Percentiles rank a stretch among this genome's conserved stretches.
phyloP scores from a whole-genome alignment of 2,797 vertebrate genomes.

The Tauraco hartlaubi region DNA sequence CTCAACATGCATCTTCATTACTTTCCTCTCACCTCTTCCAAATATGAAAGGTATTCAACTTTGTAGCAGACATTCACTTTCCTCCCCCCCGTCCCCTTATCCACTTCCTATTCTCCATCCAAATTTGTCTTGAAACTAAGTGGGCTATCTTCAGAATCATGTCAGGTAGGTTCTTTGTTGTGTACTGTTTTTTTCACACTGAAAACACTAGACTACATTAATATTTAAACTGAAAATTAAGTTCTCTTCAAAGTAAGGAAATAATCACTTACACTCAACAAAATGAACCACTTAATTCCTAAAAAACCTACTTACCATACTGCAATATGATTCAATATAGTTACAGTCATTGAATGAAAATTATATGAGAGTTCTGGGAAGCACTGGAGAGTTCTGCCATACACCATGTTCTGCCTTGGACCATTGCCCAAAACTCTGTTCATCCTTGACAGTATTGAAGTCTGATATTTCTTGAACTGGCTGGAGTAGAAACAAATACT shows the following conservation, averaged over 20 bases:
- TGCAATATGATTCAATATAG: not conserved
- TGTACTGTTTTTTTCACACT: not conserved
- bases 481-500: not conserved
- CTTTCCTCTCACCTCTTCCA: not conserved
- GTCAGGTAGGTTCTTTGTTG: not conserved
- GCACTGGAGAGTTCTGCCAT: not conserved
- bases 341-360: not conserved
- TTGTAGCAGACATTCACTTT: not conserved
- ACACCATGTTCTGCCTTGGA: not conserved
- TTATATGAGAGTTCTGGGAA: not conserved
- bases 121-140: not conserved
- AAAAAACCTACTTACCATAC: not conserved
- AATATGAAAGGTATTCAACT: not conserved
- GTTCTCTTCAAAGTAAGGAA: not conserved
- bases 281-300: not conserved
- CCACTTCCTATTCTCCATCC: not conserved
- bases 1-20: not conserved
- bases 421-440: not conserved
- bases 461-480: not conserved
- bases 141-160: not conserved
- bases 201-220: not conserved
- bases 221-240: not conserved
- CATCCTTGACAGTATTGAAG: not conserved
- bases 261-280: not conserved
- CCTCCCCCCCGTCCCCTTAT: accelerated